These are phyloP conservation scores for Aproaerema taeniolella DNA, from an alignment of 2,888 invertebrate genomes.

Conservation along the genomic window DNA sequence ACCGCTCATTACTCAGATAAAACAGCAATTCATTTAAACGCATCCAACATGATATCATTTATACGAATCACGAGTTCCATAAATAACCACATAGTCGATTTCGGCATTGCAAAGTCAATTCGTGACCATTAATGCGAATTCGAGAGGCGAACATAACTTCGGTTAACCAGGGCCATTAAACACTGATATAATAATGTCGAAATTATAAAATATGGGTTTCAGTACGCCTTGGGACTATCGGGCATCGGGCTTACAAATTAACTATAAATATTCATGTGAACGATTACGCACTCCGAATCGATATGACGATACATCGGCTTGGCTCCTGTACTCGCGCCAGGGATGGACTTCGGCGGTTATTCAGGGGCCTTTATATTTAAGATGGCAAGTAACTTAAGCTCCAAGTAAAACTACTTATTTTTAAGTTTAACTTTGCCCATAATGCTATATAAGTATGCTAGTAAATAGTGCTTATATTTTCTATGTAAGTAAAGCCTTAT, in stretches of 20 bases:
- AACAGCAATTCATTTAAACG: conserved; percentile 2
- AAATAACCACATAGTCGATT: conserved; percentile 38
- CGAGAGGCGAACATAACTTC: conserved; percentile 41
- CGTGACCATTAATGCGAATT: conserved; percentile 45
- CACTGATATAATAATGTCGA: conserved; percentile 54
- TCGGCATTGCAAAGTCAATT: conserved; percentile 36
- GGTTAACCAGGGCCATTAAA: conserved; percentile 46
- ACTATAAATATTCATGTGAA: conserved; percentile 69
- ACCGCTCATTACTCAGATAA: conserved; percentile 3
- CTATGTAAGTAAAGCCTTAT: too few species aligned
- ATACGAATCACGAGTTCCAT: conserved; percentile 35
- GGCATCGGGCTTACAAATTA: conserved; percentile 63
- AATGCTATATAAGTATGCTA: too few species aligned
- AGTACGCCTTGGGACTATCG: conserved; percentile 55
- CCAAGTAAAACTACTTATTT: too few species aligned
- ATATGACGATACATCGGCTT: conserved; percentile 16
- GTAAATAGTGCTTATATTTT: too few species aligned
- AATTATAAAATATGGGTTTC: conserved; percentile 56
- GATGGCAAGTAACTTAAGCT: too few species aligned
- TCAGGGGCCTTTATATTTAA: too few species aligned
- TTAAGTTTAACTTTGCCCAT: too few species aligned
- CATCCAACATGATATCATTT: conserved; percentile 6
- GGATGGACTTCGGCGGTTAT: too few species aligned
- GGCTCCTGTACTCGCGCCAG: too few species aligned
- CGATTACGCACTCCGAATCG: conserved; percentile 40